Evolutionary conservation across 2,113 vertebrate species (phyloP).

Genomic region (Saimiri boliviensis): DNA sequence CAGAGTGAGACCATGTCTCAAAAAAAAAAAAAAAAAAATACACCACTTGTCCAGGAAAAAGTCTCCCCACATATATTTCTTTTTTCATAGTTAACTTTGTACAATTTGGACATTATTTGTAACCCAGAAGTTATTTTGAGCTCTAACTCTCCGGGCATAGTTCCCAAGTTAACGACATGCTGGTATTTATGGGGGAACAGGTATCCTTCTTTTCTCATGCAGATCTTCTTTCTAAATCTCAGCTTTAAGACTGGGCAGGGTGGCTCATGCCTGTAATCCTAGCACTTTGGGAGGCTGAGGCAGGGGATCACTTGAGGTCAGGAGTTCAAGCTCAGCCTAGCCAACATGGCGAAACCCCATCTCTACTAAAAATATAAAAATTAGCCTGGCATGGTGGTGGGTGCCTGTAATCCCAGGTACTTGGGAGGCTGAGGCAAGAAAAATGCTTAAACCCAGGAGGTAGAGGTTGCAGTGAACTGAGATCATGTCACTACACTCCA

Average conservation of each 20-base stretch:
- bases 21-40: too few species aligned
- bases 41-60: not conserved
- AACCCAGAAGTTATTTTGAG: not conserved
- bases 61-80: not conserved
- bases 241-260: not conserved
- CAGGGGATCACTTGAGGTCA: not conserved
- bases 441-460: too few species aligned
- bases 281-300: not conserved
- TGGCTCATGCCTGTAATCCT: not conserved
- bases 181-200: not conserved
- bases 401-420: too few species aligned
- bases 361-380: not conserved
- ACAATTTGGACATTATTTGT: not conserved
- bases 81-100: not conserved
- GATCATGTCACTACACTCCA: too few species aligned
- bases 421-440: too few species aligned
- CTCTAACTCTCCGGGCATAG: not conserved
- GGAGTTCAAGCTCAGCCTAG: not conserved
- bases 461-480: too few species aligned
- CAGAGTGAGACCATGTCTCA: too few species aligned
- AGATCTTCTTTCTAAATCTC: not conserved
- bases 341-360: not conserved
- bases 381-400: too few species aligned
- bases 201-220: not conserved
- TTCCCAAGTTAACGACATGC: not conserved